Evolutionary conservation across 2,797 vertebrate species (phyloP), one percentile per base, ranked within the genome.

Genomic region (Typhlichthys subterraneus): DNA sequence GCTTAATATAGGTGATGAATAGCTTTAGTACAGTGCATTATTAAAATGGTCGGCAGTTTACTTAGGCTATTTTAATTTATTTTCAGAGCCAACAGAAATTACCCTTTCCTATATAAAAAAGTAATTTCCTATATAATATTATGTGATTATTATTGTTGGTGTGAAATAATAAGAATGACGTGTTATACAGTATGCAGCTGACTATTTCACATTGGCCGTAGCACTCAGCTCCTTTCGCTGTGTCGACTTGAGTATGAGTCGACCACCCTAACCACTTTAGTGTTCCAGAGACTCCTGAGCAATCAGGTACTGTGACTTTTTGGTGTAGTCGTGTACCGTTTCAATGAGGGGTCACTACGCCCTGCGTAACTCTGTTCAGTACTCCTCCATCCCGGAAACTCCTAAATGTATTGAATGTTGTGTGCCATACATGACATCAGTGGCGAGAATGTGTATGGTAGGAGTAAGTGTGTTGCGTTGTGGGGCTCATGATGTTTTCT

Each of bases 401-500:
- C 38, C 7, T 7, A 42, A 7, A 42, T 42, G 38, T 42, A 42
- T 42, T 67, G 59, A 70, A 62, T 58, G 52, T 29, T 31, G 14
- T 38, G 51, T n/a, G 48, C 15, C 15, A 19, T 7, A 71, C 64
- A 57, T 75, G 46, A 14, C 38, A 62, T 80, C 76, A 90, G 76
- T 84, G 84, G 45, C 38, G 84, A 0, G 87, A 86, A 75, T 89
- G 93, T 47, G 87, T 77, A 77, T 77, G 85, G 69, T 91, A 92
- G 2, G 86, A 75, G 60, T 91, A 88, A 1, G 87, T 58, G 70
- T 87, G 91, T 45, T 90, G 90, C 5, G 78, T 82, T 1, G 93
- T 77, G 48, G 95, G 93, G 77, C 92, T 95, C 95, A 97, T 95
- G 80, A 98, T 94, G 85, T 98, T 99, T 80, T 98, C 97, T 2